Conservation (phyloP, 2,113 vertebrate genomes). For the Xiphias gladius region DNA sequence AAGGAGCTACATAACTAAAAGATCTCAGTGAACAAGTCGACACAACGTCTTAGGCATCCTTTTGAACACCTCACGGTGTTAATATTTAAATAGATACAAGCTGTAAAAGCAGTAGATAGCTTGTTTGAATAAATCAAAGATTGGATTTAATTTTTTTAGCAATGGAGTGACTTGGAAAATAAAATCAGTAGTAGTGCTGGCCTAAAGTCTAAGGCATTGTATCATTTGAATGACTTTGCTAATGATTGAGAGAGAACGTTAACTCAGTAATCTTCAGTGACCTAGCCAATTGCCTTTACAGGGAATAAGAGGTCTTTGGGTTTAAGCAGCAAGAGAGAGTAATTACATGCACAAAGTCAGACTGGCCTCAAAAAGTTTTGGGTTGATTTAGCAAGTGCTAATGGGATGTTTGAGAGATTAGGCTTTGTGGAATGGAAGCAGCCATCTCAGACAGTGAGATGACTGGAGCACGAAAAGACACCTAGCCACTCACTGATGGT, state of each 20-base stretch:
- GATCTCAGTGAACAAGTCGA: not conserved
- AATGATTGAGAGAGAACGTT: constrained; percentile 50
- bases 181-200: not conserved
- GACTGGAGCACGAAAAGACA: constrained; percentile 69
- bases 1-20: constrained; percentile 22
- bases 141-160: not conserved
- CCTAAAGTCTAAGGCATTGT: constrained; percentile 26
- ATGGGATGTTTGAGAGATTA: constrained; percentile 74
- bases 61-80: not conserved
- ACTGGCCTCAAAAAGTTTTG: constrained; percentile 70
- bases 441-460: constrained; percentile 61
- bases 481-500: constrained; percentile 47
- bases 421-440: constrained; percentile 62
- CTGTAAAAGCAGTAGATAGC: not conserved
- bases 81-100: constrained; percentile 1
- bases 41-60: not conserved
- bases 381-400: constrained; percentile 78
- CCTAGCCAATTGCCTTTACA: constrained; percentile 53
- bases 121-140: not conserved
- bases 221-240: constrained; percentile 51
- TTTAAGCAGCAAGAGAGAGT: constrained; percentile 64
- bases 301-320: constrained; percentile 52
- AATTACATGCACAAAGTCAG: constrained; percentile 76
- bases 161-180: constrained; percentile 11
- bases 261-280: constrained; percentile 67